These are phyloP conservation scores for Strongylocentrotus purpuratus DNA, from an alignment of 35 echinoderm and acorn worm genomes.

Conservation along the genomic window DNA sequence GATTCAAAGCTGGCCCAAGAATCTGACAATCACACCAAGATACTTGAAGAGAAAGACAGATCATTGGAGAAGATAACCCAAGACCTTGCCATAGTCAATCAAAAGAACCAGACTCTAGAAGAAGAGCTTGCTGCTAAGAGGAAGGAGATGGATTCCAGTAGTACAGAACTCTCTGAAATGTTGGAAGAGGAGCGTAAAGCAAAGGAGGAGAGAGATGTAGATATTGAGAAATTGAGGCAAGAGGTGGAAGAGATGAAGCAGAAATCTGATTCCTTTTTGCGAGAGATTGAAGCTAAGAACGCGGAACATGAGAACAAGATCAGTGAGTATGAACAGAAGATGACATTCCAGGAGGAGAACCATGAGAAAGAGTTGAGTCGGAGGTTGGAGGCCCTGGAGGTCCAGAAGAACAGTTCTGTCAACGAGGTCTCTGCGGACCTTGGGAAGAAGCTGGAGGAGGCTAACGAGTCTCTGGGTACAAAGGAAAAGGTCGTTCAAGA, in stretches of 20 bases:
- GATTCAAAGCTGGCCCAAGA: slow-evolving; percentile 38
- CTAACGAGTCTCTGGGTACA: slow-evolving; percentile 61
- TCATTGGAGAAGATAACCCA: slow-evolving; percentile 30
- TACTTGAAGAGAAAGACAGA: slow-evolving; percentile 24
- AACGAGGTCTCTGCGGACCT: slow-evolving; percentile 83
- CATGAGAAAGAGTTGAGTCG: slow-evolving; percentile 79
- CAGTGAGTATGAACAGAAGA: slow-evolving; percentile 80
- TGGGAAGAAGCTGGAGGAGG: slow-evolving; percentile 74
- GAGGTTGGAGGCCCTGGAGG: slow-evolving; percentile 79
- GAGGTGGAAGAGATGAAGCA: slow-evolving; percentile 69
- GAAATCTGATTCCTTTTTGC: slow-evolving; percentile 38
- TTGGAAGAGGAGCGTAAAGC: slow-evolving; percentile 47
- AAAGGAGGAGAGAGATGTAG: slow-evolving; percentile 64
- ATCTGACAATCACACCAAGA: neutral
- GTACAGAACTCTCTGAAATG: slow-evolving; percentile 50
- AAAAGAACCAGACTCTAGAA: slow-evolving; percentile 41
- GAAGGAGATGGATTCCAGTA: slow-evolving; percentile 55
- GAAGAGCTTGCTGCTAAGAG: slow-evolving; percentile 61
- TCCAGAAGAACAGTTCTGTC: slow-evolving; percentile 91
- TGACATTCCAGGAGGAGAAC: slow-evolving; percentile 92
- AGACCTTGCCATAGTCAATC: slow-evolving; percentile 22
- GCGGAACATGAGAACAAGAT: slow-evolving; percentile 76
- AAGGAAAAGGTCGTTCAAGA: slow-evolving; percentile 88
- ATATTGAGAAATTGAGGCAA: slow-evolving; percentile 57
- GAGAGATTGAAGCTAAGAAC: slow-evolving; percentile 67